Evolutionary conservation across 2,113 vertebrate species (phyloP), one percentile per base, ranked within the genome.

Genomic region (Myotis yumanensis): DNA sequence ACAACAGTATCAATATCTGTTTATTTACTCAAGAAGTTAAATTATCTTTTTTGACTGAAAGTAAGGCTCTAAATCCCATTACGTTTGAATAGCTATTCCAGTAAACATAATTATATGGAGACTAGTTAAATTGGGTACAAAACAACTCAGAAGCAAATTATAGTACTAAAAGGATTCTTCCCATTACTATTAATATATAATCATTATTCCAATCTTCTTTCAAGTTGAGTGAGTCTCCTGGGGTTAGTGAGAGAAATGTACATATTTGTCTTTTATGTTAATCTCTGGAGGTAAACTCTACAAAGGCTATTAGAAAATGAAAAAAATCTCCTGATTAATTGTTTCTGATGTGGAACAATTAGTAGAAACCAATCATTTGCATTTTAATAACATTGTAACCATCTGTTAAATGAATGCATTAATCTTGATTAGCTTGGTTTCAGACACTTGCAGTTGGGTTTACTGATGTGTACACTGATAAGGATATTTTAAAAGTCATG

Each of bases 371-470:
- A 99, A 98, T 98, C 97, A 99, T 99, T 99, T 99, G 99, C 99
- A 99, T 99, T 99, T 99, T 99, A 99, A 99, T 99, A 99, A 99
- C 98, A 98, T 98, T 98, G 98, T 99, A 99, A 99, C 99, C 98
- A 98, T 98, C 98, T 99, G 98, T 98, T 99, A 99, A 99, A 99
- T 98, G 51, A 98, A 99, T 99, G 98, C 98, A 99, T 99, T 99
- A 99, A 99, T 99, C 99, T 99, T 99, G 99, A 99, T 99, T 99
- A 99, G 98, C 98, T 98, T 98, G 89, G 94, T 98, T 98, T 98
- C 97, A 97, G 98, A 96, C 84, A 98, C 83, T 98, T 98, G 98
- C 98, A 98, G 97, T 97, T 97, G 97, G 96, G 92, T 98, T 98
- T 98, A 98, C 52, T 96, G 96, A 98, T 98, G 98, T 98, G 96